Percentiles rank a stretch among this genome's conserved stretches.
These are phyloP conservation scores for Thecophora atra DNA, from an alignment of 2,888 invertebrate genomes.

Conservation along the genomic window DNA sequence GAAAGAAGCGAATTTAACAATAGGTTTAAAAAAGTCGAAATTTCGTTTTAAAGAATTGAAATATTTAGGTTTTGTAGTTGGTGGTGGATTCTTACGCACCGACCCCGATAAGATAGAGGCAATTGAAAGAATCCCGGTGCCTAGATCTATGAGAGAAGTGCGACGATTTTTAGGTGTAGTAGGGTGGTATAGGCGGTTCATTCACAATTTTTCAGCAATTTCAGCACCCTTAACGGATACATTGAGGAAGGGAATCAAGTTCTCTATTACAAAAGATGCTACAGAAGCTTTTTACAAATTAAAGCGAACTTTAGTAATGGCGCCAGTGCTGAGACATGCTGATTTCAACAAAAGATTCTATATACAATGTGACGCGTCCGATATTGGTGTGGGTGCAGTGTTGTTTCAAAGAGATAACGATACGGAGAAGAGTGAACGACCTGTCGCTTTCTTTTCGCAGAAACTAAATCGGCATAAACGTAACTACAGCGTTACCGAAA, in stretches of 20 bases:
- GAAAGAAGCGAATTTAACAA: slow-evolving; percentile 33
- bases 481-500: neutral
- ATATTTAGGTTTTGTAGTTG: slow-evolving; percentile 37
- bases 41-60: slow-evolving; percentile 37
- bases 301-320: slow-evolving; percentile 26
- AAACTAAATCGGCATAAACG: slow-evolving; percentile 8
- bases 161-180: slow-evolving; percentile 22
- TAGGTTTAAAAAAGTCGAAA: slow-evolving; percentile 37
- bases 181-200: slow-evolving; percentile 34
- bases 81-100: slow-evolving; percentile 33
- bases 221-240: slow-evolving; percentile 32
- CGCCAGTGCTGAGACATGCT: slow-evolving; percentile 30
- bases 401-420: neutral
- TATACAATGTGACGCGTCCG: slow-evolving; percentile 2
- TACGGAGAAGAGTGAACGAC: neutral
- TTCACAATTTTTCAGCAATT: slow-evolving; percentile 29
- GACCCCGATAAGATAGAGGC: slow-evolving; percentile 37
- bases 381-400: neutral
- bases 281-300: slow-evolving; percentile 17
- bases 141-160: slow-evolving; percentile 23
- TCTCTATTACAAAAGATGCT: slow-evolving; percentile 25
- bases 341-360: slow-evolving; percentile 30
- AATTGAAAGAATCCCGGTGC: slow-evolving; percentile 34
- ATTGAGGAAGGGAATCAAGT: slow-evolving; percentile 17
- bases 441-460: slow-evolving; percentile 25